These are phyloP conservation scores for Actinostola sp. DNA, from an alignment of 92 coral and sea anemone genomes.

Conservation along the genomic window DNA sequence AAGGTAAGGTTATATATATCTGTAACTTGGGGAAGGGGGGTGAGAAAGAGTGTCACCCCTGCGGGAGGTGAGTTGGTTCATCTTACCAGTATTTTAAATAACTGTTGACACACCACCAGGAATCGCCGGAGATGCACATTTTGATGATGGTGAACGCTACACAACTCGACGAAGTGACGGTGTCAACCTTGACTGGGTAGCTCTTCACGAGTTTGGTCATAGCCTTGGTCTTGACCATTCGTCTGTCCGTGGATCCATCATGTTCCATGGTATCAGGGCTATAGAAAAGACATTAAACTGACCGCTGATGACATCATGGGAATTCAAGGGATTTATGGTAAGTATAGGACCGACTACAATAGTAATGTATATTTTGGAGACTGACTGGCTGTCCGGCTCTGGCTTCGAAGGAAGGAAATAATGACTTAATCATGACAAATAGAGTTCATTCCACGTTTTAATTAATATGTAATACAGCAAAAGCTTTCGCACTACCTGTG, in stretches of 20 bases:
- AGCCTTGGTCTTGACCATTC: slow-evolving; percentile 82
- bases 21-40: neutral
- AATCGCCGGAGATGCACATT: slow-evolving; percentile 73
- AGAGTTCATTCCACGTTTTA: too few species aligned
- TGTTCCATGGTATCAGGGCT: slow-evolving; percentile 92
- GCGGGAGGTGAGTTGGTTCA: neutral
- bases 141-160: slow-evolving; percentile 65
- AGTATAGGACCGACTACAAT: too few species aligned
- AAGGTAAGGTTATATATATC: slow-evolving; percentile 26
- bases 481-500: too few species aligned
- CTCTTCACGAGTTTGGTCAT: slow-evolving; percentile 91
- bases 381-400: neutral
- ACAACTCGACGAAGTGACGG: slow-evolving; percentile 49
- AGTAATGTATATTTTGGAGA: too few species aligned
- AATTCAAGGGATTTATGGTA: slow-evolving; percentile 75
- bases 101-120: slow-evolving; percentile 17
- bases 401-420: slow-evolving; percentile 1
- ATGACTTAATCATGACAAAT: too few species aligned
- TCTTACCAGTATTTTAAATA: neutral
- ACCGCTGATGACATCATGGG: slow-evolving; percentile 73
- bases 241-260: slow-evolving; percentile 72
- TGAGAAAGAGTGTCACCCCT: too few species aligned
- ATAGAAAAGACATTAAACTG: slow-evolving; percentile 56
- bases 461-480: too few species aligned
- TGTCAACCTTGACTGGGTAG: slow-evolving; percentile 87